Base-by-base conservation (phyloP, 2,888 invertebrate species). In the Scaptomyza caliginosa region DNA sequence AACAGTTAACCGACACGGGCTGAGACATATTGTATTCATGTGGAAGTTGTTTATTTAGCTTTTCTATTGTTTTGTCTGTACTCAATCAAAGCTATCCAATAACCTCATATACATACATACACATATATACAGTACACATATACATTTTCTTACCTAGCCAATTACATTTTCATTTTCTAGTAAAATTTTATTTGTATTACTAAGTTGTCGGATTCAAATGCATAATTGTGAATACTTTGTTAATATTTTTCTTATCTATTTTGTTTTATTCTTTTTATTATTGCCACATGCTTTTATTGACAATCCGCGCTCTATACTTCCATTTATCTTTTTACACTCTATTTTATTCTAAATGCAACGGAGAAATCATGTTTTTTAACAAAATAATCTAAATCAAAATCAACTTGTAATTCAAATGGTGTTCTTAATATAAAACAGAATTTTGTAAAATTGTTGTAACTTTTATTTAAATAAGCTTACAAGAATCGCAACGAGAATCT, bases 151-250 rank as follows among this genome's bases (percentile, higher is more conserved):
- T 54, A 67, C 24, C 36, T 82, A 81, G 84, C 68, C 48, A 81
- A 81, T 67, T 62, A 73, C 74, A 80, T 71, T 69, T 81, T 50
- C 58, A 62, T 74, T 46, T 60, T 51, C 34, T 60, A 73, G 68
- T 54, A 39, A 39, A 56, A 54, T 57, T 68, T 1, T 34, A 68
- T 42, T 49, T 38, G 7, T 55, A 36, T 30, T 39, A 43, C 42
- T 39, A 24, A 66, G 34, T 36, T 54, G 28, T 19, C 50, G 16
- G 23, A 21, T 16, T 24, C 13, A 21, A 58, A 21, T 30, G 24
- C 10, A 1, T 11, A 21, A 16, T 46, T 46, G 32, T 32, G 6
- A 13, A 46, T 21, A 30, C 17, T 28, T 19, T 19, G n/a, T 19
- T 19, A 2, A 11, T 11, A 28, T 13, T 13, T 13, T 32, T 11